Evolutionary conservation across 1,140 invertebrate genomes (phyloP), one percentile per base, ranked within the genome.

Genomic region (honey bee (Apis mellifera)): DNA sequence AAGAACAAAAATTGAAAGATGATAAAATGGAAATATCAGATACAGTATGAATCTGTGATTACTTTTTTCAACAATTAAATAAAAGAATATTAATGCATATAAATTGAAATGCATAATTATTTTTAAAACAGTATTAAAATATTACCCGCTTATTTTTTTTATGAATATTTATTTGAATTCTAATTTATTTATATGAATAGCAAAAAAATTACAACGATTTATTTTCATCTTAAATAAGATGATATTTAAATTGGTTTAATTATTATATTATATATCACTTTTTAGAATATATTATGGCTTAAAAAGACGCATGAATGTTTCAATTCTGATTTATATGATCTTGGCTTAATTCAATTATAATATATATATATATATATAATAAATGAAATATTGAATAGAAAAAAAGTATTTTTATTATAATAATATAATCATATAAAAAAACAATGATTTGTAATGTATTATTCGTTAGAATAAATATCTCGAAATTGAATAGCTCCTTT

Each of bases 31-130:
- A 21, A 26, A 2, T 23, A 32, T 54, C 64, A 11, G 21, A 69
- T 19, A 55, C 55, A 68, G 54, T 68, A 42, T 69, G 17, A 68
- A 59, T 9, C 23, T 75, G 64, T 68, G 62, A 68, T 76, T n/a
- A 57, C 1, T 59, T 68, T 2, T 52, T 65, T 23, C 9, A 54
- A 76, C 0, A 55, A 23, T 7, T 19, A 73, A 73, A 80, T 64
- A 65, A 59, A 76, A 42, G 26, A 26, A 26, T 13, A 48, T 23
- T 54, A 21, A 4, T 23, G 15, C 1, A 13, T 11, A 12, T 54
- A 73, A 26, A 26, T 11, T 52, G 17, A 62, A 8, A 48, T 19
- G 0, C 11, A 19, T 59, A 21, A 17, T 11, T 3, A 11, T 0
- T 11, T 48, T 42, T 17, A 70, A 4, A 15, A 21, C 9, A 19